phyloP scores from a whole-genome alignment of 2,113 vertebrate genomes.

The Mormyrus lacerda region DNA sequence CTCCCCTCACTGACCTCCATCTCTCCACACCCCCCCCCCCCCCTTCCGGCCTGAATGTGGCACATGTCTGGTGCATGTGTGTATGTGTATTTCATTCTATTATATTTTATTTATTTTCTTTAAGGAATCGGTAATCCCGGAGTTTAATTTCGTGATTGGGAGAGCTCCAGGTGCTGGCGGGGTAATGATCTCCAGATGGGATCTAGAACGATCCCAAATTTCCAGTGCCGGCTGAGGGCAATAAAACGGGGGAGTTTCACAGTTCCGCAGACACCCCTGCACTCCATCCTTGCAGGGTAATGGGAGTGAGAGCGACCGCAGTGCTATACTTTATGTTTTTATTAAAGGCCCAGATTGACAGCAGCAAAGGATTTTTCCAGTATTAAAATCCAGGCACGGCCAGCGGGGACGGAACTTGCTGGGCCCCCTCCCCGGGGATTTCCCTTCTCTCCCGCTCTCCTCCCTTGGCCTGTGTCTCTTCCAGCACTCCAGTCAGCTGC shows the following conservation, averaged over 20 bases:
- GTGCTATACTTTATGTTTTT: slow-evolving; percentile 29
- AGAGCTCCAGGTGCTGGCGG: slow-evolving; percentile 34
- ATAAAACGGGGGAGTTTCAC: slow-evolving; percentile 31
- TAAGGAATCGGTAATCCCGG: slow-evolving; percentile 30
- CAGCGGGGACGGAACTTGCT: slow-evolving; percentile 8
- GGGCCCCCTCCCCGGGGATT: not conserved
- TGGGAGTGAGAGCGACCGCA: slow-evolving; percentile 29
- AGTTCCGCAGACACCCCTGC: slow-evolving; percentile 27
- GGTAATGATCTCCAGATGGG: slow-evolving; percentile 41
- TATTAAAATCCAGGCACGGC: slow-evolving; percentile 28
- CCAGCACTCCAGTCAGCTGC: not conserved
- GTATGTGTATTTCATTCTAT: not conserved
- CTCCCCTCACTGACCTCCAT: not conserved
- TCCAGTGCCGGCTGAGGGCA: slow-evolving; percentile 27
- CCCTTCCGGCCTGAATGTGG: not conserved
- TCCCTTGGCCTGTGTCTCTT: not conserved
- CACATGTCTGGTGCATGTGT: slow-evolving; percentile 17
- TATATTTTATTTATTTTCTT: slow-evolving; percentile 3
- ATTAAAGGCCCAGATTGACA: slow-evolving; percentile 35
- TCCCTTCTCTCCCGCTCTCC: slow-evolving; percentile 5
- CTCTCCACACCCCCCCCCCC: too few relatives aligned
- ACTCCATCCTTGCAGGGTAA: slow-evolving; percentile 22
- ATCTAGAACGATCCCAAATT: slow-evolving; percentile 29
- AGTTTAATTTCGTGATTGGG: slow-evolving; percentile 39
- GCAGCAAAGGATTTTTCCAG: slow-evolving; percentile 28